These are phyloP conservation scores for Oenanthe melanoleuca DNA, from an alignment of 2,113 vertebrate genomes.

Conservation along the genomic window DNA sequence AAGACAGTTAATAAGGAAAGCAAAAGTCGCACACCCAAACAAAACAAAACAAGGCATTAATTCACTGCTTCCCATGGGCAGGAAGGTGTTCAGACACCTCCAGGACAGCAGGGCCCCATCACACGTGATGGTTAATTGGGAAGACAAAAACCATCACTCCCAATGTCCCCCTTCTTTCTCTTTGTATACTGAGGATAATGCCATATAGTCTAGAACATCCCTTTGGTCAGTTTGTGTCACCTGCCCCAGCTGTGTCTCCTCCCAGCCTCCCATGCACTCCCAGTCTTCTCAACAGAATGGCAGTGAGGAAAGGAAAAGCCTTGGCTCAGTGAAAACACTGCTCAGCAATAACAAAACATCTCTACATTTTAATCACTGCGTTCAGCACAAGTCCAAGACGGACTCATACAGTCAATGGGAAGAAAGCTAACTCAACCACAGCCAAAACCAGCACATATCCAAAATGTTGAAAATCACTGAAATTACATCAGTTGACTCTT, in stretches of 20 bases:
- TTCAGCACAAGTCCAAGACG: not conserved
- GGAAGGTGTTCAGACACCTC: not conserved
- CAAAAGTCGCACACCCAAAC: not conserved
- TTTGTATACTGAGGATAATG: not conserved
- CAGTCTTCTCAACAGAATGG: accelerated
- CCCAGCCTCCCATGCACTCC: not conserved
- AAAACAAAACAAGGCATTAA: too few relatives aligned
- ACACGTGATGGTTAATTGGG: accelerated
- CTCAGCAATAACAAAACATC: not conserved
- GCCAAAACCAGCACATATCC: not conserved
- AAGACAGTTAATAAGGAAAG: not conserved
- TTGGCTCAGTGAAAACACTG: not conserved
- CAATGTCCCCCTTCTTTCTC: not conserved
- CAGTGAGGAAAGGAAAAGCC: not conserved
- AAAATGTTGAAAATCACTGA: not conserved
- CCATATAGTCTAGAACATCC: not conserved
- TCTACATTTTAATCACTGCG: not conserved
- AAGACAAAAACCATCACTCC: not conserved
- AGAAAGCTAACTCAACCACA: not conserved
- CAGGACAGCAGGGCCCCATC: not conserved
- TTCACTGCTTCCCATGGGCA: too few relatives aligned
- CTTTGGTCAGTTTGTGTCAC: not conserved
- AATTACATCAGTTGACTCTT: not conserved
- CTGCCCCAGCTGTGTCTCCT: not conserved
- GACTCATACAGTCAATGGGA: not conserved